Evolutionary conservation across 2,113 vertebrate species (phyloP).

Genomic region (Laterallus jamaicensis): DNA sequence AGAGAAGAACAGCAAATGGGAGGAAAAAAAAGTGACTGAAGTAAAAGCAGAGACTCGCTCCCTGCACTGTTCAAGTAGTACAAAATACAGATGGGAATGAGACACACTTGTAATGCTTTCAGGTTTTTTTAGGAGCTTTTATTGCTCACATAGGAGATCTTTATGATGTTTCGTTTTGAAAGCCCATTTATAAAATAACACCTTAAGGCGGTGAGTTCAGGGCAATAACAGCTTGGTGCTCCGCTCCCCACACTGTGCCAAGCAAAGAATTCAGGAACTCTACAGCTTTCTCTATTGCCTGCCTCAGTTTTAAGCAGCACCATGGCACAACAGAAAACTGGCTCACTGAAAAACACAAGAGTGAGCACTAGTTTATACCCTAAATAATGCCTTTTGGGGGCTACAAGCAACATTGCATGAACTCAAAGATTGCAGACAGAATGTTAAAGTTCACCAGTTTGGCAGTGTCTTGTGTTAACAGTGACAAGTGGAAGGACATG

Average conservation of each 20-base stretch:
- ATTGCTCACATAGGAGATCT: background rate
- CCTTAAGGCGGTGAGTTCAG: conserved; percentile 11
- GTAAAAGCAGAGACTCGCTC: background rate
- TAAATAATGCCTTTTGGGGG: background rate
- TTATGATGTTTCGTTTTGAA: background rate
- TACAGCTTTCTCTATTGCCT: conserved; percentile 69
- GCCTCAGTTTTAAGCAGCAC: conserved; percentile 30
- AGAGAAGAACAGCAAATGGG: background rate
- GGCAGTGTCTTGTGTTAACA: background rate
- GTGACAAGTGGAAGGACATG: background rate
- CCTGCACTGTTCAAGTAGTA: background rate
- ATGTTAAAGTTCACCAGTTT: background rate
- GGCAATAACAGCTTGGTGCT: conserved; percentile 19
- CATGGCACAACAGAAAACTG: background rate
- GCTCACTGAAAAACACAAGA: background rate
- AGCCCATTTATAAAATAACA: background rate
- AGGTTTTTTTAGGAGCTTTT: background rate
- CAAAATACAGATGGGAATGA: background rate
- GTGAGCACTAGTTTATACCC: background rate
- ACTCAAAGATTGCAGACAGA: background rate
- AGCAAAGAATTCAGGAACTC: conserved; percentile 57
- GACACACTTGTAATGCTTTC: background rate
- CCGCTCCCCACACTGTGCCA: conserved; percentile 48
- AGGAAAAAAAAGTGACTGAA: background rate
- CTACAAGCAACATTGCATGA: background rate